phyloP scores from a whole-genome alignment of 2,888 invertebrate genomes.

The Phaedon cochleariae region DNA sequence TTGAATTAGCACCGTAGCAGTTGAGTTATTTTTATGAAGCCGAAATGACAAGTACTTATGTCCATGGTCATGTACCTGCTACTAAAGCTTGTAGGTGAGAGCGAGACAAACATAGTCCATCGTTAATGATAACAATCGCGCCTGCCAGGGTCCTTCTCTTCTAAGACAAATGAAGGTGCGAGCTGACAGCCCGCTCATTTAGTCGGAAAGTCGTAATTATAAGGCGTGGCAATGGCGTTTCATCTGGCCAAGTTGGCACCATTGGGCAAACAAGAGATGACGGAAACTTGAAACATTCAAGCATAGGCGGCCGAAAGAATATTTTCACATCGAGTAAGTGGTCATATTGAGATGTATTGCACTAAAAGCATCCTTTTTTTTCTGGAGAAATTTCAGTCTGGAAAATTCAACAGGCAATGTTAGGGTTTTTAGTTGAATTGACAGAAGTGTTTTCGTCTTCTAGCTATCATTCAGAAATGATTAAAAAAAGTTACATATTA shows the following conservation, averaged over 20 bases:
- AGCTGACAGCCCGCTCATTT: constrained; percentile 64
- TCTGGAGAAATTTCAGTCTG: too few relatives aligned
- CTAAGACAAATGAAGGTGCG: constrained; percentile 65
- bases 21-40: constrained; percentile 56
- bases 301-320: constrained; percentile 24
- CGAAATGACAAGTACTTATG: constrained; percentile 56
- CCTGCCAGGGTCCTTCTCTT: constrained; percentile 46
- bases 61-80: constrained; percentile 53
- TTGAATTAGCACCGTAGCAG: constrained; percentile 41
- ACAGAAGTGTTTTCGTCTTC: too few relatives aligned
- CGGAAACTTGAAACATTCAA: constrained; percentile 30
- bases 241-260: constrained; percentile 49
- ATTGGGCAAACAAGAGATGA: constrained; percentile 55
- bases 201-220: constrained; percentile 65
- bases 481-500: too few relatives aligned
- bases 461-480: too few relatives aligned
- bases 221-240: constrained; percentile 60
- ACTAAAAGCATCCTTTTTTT: too few relatives aligned
- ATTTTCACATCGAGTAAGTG: too few relatives aligned
- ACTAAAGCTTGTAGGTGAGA: constrained; percentile 50
- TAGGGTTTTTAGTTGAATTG: too few relatives aligned
- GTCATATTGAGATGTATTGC: too few relatives aligned
- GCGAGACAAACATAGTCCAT: constrained; percentile 51
- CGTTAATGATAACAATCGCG: constrained; percentile 61
- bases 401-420: too few relatives aligned